Percentiles rank a stretch among this genome's conserved stretches.
Conservation (phyloP, 2,888 invertebrate species). For the Melipona bicolor region DNA sequence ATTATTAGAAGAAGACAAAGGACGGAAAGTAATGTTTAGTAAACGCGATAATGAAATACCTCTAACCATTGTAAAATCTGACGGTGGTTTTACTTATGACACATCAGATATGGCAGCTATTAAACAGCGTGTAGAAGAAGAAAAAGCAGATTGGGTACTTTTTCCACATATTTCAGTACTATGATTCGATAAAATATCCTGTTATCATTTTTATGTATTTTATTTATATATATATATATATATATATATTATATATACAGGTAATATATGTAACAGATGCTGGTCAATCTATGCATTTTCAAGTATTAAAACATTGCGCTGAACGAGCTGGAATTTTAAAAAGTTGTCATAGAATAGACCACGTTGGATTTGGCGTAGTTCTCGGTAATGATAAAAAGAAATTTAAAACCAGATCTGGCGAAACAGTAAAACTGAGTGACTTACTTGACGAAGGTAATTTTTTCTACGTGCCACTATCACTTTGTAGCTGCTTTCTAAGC, state of each 20-base stretch:
- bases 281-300: conserved; percentile 93
- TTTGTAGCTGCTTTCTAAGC: not conserved
- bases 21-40: conserved; percentile 93
- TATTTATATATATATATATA: conserved; percentile 15
- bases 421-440: conserved; percentile 94
- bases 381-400: conserved; percentile 99
- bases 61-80: conserved; percentile 97
- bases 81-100: conserved; percentile 98
- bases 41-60: conserved; percentile 90
- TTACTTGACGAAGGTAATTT: conserved; percentile 93
- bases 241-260: conserved; percentile 53
- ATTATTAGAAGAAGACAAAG: conserved; percentile 91
- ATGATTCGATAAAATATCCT: not conserved
- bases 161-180: not conserved
- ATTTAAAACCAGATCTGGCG: conserved; percentile 99
- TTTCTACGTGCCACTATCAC: not conserved
- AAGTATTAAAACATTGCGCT: conserved; percentile 92
- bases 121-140: conserved; percentile 92
- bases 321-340: conserved; percentile 90
- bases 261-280: conserved; percentile 92
- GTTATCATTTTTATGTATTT: conserved; percentile 49
- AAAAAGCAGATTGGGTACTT: conserved; percentile 93
- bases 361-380: conserved; percentile 98
- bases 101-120: conserved; percentile 98
- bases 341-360: conserved; percentile 90